phyloP scores from a whole-genome alignment of 2,797 vertebrate genomes.

The Catharus ustulatus region DNA sequence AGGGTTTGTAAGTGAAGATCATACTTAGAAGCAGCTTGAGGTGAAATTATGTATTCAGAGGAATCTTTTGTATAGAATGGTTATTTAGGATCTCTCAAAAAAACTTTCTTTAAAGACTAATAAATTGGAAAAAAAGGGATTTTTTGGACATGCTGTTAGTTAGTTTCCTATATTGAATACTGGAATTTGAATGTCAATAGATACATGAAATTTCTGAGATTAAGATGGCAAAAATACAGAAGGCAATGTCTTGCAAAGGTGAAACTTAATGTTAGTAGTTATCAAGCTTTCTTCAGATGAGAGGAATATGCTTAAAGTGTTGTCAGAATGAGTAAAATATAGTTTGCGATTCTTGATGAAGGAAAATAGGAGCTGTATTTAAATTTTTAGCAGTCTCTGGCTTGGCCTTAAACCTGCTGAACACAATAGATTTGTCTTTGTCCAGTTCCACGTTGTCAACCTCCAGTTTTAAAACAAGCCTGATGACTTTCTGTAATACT shows the following conservation, averaged over 20 bases:
- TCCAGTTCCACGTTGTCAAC: neutral
- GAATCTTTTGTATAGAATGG: neutral
- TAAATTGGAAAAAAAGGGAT: neutral
- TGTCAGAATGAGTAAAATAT: neutral
- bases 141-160: neutral
- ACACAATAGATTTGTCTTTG: neutral
- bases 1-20: neutral
- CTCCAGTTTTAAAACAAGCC: neutral
- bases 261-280: neutral
- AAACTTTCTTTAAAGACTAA: neutral
- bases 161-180: neutral
- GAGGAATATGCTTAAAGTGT: neutral
- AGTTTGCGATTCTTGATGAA: neutral
- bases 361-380: neutral
- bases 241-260: neutral
- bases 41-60: neutral
- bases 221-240: neutral
- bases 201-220: neutral
- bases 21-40: neutral
- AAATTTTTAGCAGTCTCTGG: neutral
- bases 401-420: neutral
- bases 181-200: neutral
- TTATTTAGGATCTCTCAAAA: neutral
- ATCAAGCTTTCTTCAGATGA: neutral
- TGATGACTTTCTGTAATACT: neutral